Conservation (phyloP, 2,888 invertebrate genomes). For the Lepidonotus clava region DNA sequence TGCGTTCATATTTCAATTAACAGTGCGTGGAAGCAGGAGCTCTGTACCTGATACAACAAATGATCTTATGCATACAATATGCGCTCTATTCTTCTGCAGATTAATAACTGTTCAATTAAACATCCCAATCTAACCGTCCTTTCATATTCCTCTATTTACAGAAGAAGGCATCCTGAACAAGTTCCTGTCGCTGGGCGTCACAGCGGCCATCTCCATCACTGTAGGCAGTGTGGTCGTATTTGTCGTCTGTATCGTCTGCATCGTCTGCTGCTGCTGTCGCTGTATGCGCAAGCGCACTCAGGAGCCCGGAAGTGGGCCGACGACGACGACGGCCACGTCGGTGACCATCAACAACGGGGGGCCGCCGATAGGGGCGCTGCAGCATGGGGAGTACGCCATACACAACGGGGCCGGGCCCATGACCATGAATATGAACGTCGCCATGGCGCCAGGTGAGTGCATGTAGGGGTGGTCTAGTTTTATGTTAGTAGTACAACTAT, state of each 20-base stretch:
- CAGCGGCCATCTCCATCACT: conserved; percentile 78
- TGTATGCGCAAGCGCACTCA: conserved; percentile 59
- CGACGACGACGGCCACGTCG: conserved; percentile 59
- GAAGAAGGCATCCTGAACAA: conserved; percentile 69
- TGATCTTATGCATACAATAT: too few species aligned
- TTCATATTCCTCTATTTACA: conserved; percentile 61
- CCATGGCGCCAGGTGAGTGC: conserved; percentile 40
- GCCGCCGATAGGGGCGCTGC: conserved; percentile 47
- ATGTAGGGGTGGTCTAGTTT: too few species aligned
- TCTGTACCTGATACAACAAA: too few species aligned
- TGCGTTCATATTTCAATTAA: too few species aligned
- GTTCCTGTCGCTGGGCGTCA: conserved; percentile 77
- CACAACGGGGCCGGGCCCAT: conserved; percentile 36
- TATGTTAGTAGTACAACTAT: too few species aligned
- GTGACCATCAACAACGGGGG: conserved; percentile 60
- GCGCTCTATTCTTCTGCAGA: too few species aligned
- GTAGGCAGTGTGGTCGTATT: conserved; percentile 77
- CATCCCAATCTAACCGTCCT: background rate
- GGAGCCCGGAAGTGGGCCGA: conserved; percentile 51
- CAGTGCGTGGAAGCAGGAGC: too few species aligned
- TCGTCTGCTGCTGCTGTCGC: conserved; percentile 78
- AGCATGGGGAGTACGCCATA: conserved; percentile 43
- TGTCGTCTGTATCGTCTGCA: conserved; percentile 74
- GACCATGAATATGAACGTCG: conserved; percentile 48
- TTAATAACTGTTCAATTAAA: too few species aligned